Conservation (phyloP, 1,140 invertebrate species). For the Spodoptera frugiperda region DNA sequence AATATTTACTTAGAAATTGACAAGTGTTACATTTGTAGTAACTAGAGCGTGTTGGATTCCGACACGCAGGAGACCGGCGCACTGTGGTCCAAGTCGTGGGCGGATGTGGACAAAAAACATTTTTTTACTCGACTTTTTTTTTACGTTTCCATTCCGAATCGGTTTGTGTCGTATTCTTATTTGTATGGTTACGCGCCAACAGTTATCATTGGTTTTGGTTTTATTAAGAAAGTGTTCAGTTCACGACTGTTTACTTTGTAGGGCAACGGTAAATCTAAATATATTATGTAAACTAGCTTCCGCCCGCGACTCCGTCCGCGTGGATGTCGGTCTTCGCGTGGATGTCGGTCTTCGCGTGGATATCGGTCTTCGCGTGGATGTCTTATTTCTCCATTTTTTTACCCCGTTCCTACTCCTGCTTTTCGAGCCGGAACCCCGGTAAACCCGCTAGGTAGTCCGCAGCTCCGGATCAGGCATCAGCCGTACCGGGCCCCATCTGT, state of each 20-base stretch:
- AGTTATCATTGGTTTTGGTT: neutral
- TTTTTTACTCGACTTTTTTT: conserved; percentile 26
- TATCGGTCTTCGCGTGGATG: no score
- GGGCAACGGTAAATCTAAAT: neutral
- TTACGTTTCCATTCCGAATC: neutral
- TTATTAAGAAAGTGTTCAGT: conserved; percentile 3
- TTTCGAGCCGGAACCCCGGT: no score
- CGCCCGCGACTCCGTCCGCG: no score
- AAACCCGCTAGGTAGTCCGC: no score
- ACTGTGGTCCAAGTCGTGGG: conserved; percentile 51
- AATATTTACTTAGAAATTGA: conserved; percentile 83
- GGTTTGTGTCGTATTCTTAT: neutral
- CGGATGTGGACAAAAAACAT: conserved; percentile 34
- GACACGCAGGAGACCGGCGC: conserved; percentile 66
- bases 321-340: no score
- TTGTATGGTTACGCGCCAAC: neutral
- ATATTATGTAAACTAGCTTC: neutral
- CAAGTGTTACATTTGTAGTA: conserved; percentile 71
- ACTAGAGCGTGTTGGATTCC: conserved; percentile 78
- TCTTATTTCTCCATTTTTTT: no score
- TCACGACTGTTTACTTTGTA: conserved; percentile 7
- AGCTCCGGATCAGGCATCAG: no score
- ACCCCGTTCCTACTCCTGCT: no score
- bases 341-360: no score
- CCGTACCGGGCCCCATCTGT: no score